Base-by-base conservation (phyloP, 2,888 invertebrate genomes). In the Acrobasis consociella region DNA sequence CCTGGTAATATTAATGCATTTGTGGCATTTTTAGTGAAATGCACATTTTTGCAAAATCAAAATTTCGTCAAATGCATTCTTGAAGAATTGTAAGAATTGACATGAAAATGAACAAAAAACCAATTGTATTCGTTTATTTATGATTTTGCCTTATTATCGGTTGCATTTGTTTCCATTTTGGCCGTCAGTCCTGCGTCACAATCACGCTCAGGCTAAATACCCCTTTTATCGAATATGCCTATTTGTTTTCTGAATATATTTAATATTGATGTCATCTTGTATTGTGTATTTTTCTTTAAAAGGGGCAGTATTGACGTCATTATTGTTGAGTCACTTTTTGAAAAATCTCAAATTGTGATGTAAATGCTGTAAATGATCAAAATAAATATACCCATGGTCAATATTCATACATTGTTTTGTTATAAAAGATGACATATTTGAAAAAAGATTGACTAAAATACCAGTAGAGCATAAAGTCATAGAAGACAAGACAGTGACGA, bases 401-500 rank as follows among this genome's bases (percentile, higher is more conserved):
- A 31, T 31, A 31, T 31, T 31, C 7, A 31, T 5, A 31, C 31
- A 31, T 31, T 31, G 2, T 31, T 31, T 31, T 31, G 31, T 31
- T 31, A 1, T 22, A 22, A 22, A 22, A 22, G 2, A 22, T 22
- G 22, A 22, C 22, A 10, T 38, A 39, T 9, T 56, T 13, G 9
- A 17, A 17, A 42, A 56, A 56, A 42, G 9, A 11, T n/a, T 22
- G 10, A 22, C 16, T n/a, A 16, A 16, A 9, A 9, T 58, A 49
- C 58, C 49, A 59, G 58, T 17, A 13, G 15, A 13, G 5, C 1
- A 49, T 51, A 60, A 60, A n/a, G 0, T 42, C 17, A 37, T 13
- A 60, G 49, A 17, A 60, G 81, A 85, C 88, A 87, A 83, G 81
- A 80, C 84, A 83, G 81, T 85, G 85, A 75, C 77, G 69, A 67